A percentile compares a stretch with the other conserved stretches of the same genome.
These are phyloP conservation scores for Cephus pygmeus DNA, from an alignment of 2,888 invertebrate species.

Conservation along the genomic window DNA sequence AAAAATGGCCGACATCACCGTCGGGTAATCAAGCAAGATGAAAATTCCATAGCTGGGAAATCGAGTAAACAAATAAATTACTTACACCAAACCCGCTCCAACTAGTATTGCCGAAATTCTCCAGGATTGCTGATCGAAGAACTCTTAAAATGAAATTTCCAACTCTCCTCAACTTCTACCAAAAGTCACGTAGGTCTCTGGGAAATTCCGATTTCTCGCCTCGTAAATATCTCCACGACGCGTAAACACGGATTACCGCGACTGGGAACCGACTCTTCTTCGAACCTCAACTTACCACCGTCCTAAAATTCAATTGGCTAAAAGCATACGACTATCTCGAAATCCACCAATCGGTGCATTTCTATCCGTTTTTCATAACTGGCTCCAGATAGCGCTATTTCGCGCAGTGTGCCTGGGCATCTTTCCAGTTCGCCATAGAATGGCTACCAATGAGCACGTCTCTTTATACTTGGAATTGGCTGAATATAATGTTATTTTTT, in stretches of 20 bases:
- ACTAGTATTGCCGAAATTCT: not conserved
- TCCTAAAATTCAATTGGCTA: not conserved
- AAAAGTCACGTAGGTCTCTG: not conserved
- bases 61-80: not conserved
- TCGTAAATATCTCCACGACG: not conserved
- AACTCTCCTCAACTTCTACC: not conserved
- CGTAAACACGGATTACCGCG: not conserved
- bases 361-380: not conserved
- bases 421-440: not conserved
- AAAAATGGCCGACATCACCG: not conserved
- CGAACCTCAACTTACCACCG: not conserved
- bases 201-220: not conserved
- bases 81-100: not conserved
- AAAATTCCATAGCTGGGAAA: not conserved
- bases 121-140: not conserved
- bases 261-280: not conserved
- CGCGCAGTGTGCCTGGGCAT: not conserved
- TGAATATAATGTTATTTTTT: not conserved
- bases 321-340: not conserved
- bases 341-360: not conserved
- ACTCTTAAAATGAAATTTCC: not conserved
- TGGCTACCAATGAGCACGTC: not conserved
- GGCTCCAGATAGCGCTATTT: not conserved
- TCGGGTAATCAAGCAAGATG: not conserved
- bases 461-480: not conserved